Evolutionary conservation across 2,888 invertebrate genomes (phyloP).

Genomic region (Tigriopus californicus): DNA sequence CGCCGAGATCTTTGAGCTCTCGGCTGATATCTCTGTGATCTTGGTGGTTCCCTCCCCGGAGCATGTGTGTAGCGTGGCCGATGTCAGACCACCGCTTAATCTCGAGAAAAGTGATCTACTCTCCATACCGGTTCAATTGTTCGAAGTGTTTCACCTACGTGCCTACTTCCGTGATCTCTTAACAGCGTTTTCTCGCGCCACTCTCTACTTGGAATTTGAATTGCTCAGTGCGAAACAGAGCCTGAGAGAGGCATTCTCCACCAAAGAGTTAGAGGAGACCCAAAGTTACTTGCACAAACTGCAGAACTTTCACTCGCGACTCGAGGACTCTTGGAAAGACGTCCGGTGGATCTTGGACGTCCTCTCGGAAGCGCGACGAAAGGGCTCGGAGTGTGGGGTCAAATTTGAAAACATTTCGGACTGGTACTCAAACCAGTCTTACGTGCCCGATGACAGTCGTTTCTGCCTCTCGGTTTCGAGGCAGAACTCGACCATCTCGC

Average conservation of each 20-base stretch:
- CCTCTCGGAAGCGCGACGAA: constrained; percentile 77
- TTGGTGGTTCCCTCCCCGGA: constrained; percentile 62
- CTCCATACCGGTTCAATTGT: constrained; percentile 29
- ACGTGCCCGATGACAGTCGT: constrained; percentile 11
- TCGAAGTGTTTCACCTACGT: constrained; percentile 77
- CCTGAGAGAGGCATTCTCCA: constrained; percentile 76
- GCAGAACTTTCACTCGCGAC: constrained; percentile 59
- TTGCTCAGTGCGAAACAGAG: constrained; percentile 76
- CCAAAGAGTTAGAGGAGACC: constrained; percentile 62
- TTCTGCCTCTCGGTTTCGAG: no score
- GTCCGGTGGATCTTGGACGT: constrained; percentile 92
- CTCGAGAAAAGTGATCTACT: not conserved
- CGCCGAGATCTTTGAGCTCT: constrained; percentile 73
- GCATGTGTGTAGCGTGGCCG: constrained; percentile 36
- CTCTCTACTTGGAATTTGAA: constrained; percentile 81
- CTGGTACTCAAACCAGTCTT: constrained; percentile 14
- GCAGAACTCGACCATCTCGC: no score
- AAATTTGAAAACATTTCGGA: constrained; percentile 18
- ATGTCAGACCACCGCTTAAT: constrained; percentile 12
- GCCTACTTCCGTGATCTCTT: constrained; percentile 83
- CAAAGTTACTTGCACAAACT: constrained; percentile 63
- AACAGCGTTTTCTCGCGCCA: constrained; percentile 72
- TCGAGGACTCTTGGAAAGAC: constrained; percentile 79
- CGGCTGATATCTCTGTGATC: not conserved
- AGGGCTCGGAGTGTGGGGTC: constrained; percentile 29